Evolutionary conservation across 2,888 invertebrate species (phyloP).

Genomic region (Drosophila cracens): DNA sequence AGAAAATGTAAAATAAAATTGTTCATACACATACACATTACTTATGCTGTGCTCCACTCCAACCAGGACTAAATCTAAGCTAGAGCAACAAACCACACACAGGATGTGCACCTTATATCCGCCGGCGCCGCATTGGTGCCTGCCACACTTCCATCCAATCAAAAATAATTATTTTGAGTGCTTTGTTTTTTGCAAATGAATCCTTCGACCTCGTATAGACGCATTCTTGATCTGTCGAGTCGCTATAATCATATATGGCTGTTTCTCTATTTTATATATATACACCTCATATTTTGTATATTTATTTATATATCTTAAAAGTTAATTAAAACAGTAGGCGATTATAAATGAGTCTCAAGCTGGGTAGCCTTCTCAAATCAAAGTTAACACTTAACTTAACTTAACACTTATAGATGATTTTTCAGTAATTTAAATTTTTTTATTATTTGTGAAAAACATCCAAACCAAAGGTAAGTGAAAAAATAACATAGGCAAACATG

Average conservation of each 20-base stretch:
- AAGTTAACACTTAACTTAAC: background rate
- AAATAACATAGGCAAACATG: background rate
- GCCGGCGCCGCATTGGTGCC: conserved; percentile 9
- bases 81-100: background rate
- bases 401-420: too few species aligned
- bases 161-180: conserved; percentile 6
- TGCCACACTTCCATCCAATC: conserved; percentile 16
- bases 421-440: background rate
- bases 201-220: background rate
- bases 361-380: background rate
- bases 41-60: conserved; percentile 31
- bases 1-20: conserved; percentile 29
- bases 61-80: conserved; percentile 10
- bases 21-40: conserved; percentile 42
- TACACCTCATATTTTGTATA: background rate
- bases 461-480: conserved; percentile 1
- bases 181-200: background rate
- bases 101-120: conserved; percentile 26
- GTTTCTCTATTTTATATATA: background rate
- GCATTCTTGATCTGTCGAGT: background rate
- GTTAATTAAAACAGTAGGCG: background rate
- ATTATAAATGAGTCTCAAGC: background rate
- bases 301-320: background rate
- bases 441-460: background rate
- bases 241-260: background rate